Evolutionary conservation across 2,888 invertebrate species (phyloP).

Genomic region (Drosophila borealis): DNA sequence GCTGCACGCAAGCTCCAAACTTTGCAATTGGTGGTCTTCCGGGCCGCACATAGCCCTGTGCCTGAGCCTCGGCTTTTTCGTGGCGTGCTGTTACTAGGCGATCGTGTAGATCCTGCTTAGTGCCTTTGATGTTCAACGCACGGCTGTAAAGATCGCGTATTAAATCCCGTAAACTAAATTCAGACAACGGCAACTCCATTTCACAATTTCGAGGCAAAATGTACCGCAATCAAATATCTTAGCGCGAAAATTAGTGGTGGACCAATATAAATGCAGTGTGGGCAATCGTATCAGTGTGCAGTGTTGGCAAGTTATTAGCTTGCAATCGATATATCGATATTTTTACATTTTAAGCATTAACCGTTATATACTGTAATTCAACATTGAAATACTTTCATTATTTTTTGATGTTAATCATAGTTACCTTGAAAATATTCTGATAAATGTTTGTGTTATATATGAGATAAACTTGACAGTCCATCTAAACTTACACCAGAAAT

Average conservation of each 20-base stretch:
- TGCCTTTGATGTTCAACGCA: constrained; percentile 32
- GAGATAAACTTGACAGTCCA: not conserved
- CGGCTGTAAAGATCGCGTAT: constrained; percentile 40
- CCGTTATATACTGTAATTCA: not conserved
- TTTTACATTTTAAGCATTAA: not conserved
- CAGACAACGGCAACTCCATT: constrained; percentile 43
- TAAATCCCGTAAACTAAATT: constrained; percentile 42
- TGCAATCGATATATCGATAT: constrained; percentile 32
- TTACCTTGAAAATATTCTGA: not conserved
- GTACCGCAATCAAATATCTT: constrained; percentile 7
- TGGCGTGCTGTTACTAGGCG: constrained; percentile 31
- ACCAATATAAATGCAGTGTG: not conserved
- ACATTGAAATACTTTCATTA: not conserved
- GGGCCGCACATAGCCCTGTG: constrained; percentile 39
- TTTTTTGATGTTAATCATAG: not conserved
- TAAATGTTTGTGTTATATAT: not conserved
- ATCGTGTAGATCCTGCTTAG: constrained; percentile 24
- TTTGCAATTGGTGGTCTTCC: constrained; percentile 40
- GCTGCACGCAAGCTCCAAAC: constrained; percentile 40
- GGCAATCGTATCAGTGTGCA: not conserved
- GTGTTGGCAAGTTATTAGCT: not conserved
- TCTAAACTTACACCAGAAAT: constrained; percentile 6
- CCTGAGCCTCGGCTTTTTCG: constrained; percentile 50
- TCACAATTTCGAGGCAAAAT: not conserved
- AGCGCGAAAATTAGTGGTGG: constrained; percentile 22